Conservation (phyloP, 2,113 vertebrate species). For the Strix aluco region DNA sequence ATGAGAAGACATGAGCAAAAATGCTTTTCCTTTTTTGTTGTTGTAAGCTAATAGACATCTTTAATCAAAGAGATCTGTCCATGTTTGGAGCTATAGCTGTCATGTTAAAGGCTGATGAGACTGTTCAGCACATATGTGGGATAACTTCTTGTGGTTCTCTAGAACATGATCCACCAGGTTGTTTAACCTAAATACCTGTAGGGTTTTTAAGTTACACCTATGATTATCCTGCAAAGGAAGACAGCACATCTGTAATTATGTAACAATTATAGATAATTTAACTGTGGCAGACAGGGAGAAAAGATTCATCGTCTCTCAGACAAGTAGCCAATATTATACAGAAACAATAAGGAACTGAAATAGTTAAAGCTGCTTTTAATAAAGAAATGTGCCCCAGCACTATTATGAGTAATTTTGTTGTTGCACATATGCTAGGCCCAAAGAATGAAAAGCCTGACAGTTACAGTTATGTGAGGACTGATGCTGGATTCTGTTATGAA, state of each 20-base stretch:
- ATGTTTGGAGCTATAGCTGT: neutral
- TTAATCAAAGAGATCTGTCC: neutral
- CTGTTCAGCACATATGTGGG: neutral
- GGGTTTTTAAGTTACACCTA: neutral
- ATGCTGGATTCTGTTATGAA: slow-evolving; percentile 59
- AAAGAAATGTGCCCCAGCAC: slow-evolving; percentile 31
- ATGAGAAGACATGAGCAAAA: neutral
- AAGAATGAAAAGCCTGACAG: slow-evolving; percentile 30
- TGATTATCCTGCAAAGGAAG: slow-evolving; percentile 15
- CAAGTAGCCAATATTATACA: neutral
- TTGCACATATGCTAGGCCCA: slow-evolving; percentile 9
- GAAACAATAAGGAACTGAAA: slow-evolving; percentile 49
- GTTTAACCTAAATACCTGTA: slow-evolving; percentile 41
- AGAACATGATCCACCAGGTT: neutral
- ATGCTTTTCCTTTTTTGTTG: neutral
- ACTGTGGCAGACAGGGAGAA: neutral
- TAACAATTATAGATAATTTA: slow-evolving; percentile 52
- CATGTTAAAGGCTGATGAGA: neutral
- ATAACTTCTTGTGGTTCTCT: neutral
- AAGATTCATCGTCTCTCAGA: neutral
- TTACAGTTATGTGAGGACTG: slow-evolving; percentile 17
- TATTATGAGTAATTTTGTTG: slow-evolving; percentile 64
- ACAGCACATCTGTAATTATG: slow-evolving; percentile 37
- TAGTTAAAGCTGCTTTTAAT: slow-evolving; percentile 66
- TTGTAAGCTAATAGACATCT: neutral